Base-by-base conservation (phyloP, 2,797 vertebrate species). In the Cetoscarus ocellatus region DNA sequence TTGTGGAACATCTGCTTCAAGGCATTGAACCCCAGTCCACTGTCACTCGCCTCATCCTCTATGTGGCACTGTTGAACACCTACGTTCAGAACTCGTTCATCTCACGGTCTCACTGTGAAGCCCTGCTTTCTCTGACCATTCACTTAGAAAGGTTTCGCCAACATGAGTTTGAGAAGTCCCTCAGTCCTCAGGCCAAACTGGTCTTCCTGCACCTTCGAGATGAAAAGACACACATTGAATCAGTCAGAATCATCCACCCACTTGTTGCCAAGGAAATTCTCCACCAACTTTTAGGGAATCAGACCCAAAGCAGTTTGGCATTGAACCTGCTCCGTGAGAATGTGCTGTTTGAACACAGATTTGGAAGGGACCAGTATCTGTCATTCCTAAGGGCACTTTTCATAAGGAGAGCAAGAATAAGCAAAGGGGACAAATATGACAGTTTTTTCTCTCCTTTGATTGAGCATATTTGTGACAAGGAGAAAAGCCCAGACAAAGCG, bases 231-330 rank as follows among this genome's bases (percentile, higher is more conserved):
- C 75, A 93, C 1, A 95, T 96, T 70, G 40, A 86, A 39, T 95
- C 91, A 5, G 73, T 96, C 80, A 93, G 80, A 77, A 96, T 97
- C 74, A 95, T 96, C 79, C 95, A 96, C 75, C 92, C 93, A 27
- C 76, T 95, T 3, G 92, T 96, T 76, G 96, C 95, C 66, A 91
- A 95, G 63, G 95, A 96, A 93, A 94, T 96, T 64, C 88, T 97
- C 6, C 61, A 87, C 1, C 96, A 97, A 61, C 93, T 96, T 73
- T 71, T 93, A 64, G 82, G 35, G 1, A 64, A 86, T 54, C 80
- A 92, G 61, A 92, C 89, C 9, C 94, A 94, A 54, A 95, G 94
- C 68, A 72, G 90, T 35, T 87, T 96, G 61, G 96, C 95, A 8
- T 93, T 88, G 83, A 10, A 85, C 0, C 88, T 96, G 79, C 93